phyloP scores from a whole-genome alignment of 2,888 invertebrate genomes.

The Orthosia gothica region DNA sequence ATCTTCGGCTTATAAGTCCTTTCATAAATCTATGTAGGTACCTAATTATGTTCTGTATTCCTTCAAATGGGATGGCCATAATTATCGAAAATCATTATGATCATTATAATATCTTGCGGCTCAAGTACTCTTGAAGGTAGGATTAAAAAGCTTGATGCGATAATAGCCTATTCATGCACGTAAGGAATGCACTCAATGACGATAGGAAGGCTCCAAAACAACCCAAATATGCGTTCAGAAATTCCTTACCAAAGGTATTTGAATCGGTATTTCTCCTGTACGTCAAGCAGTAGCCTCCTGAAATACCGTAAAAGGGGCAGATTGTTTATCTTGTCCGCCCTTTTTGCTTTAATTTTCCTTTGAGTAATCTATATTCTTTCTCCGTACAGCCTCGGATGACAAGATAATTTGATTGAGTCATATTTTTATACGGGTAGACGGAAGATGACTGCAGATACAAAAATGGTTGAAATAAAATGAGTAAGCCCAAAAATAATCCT shows the following conservation, averaged over 20 bases:
- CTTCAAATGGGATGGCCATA: neutral
- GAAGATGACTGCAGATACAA: conserved; percentile 5
- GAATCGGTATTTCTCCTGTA: neutral
- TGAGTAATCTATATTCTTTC: conserved; percentile 4
- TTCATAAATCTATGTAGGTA: too few species aligned
- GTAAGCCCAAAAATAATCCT: conserved; percentile 7
- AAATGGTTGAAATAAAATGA: conserved; percentile 16
- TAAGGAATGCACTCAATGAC: conserved; percentile 6
- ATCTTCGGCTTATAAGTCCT: too few species aligned
- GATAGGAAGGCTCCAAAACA: neutral
- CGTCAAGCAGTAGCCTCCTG: neutral
- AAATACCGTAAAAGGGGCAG: neutral
- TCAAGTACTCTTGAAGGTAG: neutral
- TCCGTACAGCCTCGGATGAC: conserved; percentile 6
- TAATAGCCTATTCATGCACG: neutral
- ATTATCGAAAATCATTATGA: too few species aligned
- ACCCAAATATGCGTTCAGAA: conserved; percentile 19
- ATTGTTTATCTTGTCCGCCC: neutral
- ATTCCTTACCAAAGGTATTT: conserved; percentile 21
- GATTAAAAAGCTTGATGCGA: neutral
- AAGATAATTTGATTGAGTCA: conserved; percentile 30
- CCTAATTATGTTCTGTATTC: too few species aligned
- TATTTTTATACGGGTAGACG: conserved; percentile 15
- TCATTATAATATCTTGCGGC: too few species aligned
- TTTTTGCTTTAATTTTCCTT: neutral